Percentiles rank a stretch among this genome's conserved stretches.
Conservation (phyloP, 2,797 vertebrate species). For the Vipera ursinii region DNA sequence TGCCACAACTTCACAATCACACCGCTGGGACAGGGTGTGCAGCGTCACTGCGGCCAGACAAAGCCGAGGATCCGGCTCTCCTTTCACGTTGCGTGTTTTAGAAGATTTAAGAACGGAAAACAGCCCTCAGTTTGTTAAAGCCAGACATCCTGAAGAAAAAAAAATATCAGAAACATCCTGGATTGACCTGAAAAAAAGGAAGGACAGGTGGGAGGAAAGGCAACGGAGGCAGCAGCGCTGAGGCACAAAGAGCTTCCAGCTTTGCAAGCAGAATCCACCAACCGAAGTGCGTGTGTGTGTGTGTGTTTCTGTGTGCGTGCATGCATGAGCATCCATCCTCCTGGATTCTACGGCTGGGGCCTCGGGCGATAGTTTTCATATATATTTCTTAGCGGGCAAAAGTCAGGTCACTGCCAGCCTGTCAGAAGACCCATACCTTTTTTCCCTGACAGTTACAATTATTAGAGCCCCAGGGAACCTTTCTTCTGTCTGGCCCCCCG, state of each 20-base stretch:
- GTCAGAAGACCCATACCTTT: conserved; percentile 71
- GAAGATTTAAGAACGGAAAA: too few relatives aligned
- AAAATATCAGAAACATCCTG: not conserved
- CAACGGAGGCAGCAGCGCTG: not conserved
- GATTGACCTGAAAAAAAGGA: not conserved
- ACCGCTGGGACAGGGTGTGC: not conserved
- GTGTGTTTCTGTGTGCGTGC: fast-evolving
- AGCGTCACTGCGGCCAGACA: not conserved
- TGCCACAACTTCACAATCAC: not conserved
- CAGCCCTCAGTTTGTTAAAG: too few relatives aligned
- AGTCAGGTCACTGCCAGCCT: conserved; percentile 67
- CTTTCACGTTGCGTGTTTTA: too few relatives aligned
- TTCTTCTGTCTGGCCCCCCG: conserved; percentile 65
- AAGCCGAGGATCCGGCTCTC: not conserved
- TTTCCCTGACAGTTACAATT: conserved; percentile 73
- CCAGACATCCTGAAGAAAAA: not conserved
- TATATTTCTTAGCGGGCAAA: conserved; percentile 70
- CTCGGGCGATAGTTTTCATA: conserved; percentile 61
- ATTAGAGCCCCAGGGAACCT: conserved; percentile 73
- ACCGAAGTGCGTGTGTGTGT: conserved; percentile 40
- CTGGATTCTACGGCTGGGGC: conserved; percentile 54
- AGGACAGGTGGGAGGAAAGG: not conserved
- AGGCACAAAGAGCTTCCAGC: conserved; percentile 44
- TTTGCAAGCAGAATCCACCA: conserved; percentile 48
- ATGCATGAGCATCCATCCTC: conserved; percentile 17